Evolutionary conservation across 2,888 invertebrate species (phyloP).

Genomic region (Syritta pipiens): DNA sequence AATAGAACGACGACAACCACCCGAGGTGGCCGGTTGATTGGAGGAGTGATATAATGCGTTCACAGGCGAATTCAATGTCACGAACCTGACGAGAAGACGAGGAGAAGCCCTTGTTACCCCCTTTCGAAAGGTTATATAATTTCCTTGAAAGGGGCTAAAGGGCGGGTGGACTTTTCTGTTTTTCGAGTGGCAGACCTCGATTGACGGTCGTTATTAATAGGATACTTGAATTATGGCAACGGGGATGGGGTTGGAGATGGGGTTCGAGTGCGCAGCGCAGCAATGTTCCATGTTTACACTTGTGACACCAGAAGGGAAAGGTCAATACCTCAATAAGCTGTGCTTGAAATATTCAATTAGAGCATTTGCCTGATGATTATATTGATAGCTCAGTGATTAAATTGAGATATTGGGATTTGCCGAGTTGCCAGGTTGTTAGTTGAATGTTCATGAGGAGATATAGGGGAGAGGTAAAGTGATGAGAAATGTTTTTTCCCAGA

Average conservation of each 20-base stretch:
- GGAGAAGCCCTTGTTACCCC: background rate
- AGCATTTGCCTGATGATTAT: background rate
- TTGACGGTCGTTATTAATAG: slow-evolving; percentile 3
- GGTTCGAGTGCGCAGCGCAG: background rate
- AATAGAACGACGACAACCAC: slow-evolving; percentile 23
- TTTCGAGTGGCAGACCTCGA: slow-evolving; percentile 2
- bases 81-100: background rate
- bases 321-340: slow-evolving; percentile 13
- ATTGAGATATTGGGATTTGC: no score
- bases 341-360: background rate
- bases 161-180: background rate
- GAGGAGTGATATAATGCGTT: slow-evolving; percentile 1
- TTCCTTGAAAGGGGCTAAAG: background rate
- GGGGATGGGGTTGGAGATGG: no score
- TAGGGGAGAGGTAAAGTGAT: no score
- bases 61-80: slow-evolving; percentile 22
- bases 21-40: background rate
- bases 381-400: background rate
- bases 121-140: slow-evolving; percentile 4
- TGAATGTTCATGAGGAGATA: no score
- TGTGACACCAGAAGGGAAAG: slow-evolving; percentile 9
- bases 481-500: no score
- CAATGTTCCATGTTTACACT: background rate
- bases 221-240: no score
- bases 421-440: no score